A percentile compares a stretch with the other conserved stretches of the same genome.
Evolutionary conservation across 2,797 vertebrate species (phyloP).

Genomic region (Hoplostethus atlanticus): DNA sequence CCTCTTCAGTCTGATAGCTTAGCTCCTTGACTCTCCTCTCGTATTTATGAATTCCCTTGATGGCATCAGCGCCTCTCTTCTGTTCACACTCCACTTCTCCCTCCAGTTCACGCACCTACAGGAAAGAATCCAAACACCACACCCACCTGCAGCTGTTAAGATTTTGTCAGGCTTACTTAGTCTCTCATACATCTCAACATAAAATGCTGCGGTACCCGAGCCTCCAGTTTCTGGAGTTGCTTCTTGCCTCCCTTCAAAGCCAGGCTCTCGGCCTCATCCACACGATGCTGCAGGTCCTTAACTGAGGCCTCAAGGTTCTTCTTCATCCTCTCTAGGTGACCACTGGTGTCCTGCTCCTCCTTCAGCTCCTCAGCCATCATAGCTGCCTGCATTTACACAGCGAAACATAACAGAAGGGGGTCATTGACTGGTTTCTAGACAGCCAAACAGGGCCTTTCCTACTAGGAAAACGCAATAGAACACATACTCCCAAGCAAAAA

Average conservation of each 20-base stretch:
- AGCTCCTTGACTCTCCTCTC: constrained; percentile 65
- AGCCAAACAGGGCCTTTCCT: background rate
- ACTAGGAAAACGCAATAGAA: no score
- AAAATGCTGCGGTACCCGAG: constrained; percentile 35
- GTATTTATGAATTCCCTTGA: constrained; percentile 61
- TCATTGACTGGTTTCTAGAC: background rate
- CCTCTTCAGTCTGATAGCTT: constrained; percentile 84
- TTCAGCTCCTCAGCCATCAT: constrained; percentile 89
- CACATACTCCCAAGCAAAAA: no score
- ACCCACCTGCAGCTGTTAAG: background rate
- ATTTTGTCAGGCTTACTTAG: background rate
- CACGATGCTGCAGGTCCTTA: constrained; percentile 65
- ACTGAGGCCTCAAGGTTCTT: constrained; percentile 82
- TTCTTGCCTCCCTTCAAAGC: constrained; percentile 71
- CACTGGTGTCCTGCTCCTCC: constrained; percentile 91
- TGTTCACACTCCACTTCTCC: constrained; percentile 84
- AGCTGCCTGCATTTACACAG: constrained; percentile 79
- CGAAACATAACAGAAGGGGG: background rate
- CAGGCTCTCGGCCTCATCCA: constrained; percentile 66
- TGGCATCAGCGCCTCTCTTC: constrained; percentile 79
- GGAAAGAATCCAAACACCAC: background rate
- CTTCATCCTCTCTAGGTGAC: constrained; percentile 91
- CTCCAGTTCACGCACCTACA: constrained; percentile 86
- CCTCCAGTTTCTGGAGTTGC: constrained; percentile 69
- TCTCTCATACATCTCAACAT: background rate